Evolutionary conservation across 2,113 vertebrate species (phyloP).

Genomic region (Lepus europaeus): DNA sequence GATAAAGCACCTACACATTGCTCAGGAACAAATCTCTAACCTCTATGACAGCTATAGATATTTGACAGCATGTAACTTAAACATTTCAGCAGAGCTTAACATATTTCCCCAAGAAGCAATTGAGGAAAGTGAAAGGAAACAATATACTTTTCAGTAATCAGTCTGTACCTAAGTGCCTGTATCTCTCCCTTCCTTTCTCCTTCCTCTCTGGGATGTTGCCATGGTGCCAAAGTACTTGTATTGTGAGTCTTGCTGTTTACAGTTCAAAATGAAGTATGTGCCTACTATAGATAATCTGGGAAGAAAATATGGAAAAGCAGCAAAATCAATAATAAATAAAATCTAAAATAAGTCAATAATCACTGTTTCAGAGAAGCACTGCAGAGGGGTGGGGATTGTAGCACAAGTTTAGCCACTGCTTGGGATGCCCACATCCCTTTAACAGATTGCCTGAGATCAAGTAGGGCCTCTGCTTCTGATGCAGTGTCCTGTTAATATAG

Average conservation of each 20-base stretch:
- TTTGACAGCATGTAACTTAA: constrained; percentile 72
- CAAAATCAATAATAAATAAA: constrained; percentile 7
- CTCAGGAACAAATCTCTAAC: constrained; percentile 81
- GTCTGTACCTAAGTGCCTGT: constrained; percentile 10
- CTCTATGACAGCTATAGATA: constrained; percentile 74
- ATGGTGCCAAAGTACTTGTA: neutral
- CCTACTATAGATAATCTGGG: constrained; percentile 28
- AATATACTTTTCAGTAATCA: constrained; percentile 27
- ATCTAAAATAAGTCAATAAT: constrained; percentile 34
- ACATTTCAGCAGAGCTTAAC: constrained; percentile 56
- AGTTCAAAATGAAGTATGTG: constrained; percentile 24
- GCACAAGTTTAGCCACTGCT: too few species aligned
- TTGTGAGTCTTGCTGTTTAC: neutral
- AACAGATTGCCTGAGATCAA: too few species aligned
- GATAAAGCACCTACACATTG: constrained; percentile 76
- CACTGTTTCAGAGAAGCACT: neutral
- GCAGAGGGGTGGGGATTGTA: neutral
- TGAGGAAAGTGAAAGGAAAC: constrained; percentile 47
- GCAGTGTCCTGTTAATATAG: too few species aligned
- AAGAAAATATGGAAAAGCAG: neutral
- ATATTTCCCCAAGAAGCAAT: constrained; percentile 63
- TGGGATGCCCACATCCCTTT: too few species aligned
- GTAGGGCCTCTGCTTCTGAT: too few species aligned
- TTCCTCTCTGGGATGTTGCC: constrained; percentile 29
- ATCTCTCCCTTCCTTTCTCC: neutral